Evolutionary conservation across 2,888 invertebrate genomes (phyloP).

Genomic region (Aspidapion aeneum): DNA sequence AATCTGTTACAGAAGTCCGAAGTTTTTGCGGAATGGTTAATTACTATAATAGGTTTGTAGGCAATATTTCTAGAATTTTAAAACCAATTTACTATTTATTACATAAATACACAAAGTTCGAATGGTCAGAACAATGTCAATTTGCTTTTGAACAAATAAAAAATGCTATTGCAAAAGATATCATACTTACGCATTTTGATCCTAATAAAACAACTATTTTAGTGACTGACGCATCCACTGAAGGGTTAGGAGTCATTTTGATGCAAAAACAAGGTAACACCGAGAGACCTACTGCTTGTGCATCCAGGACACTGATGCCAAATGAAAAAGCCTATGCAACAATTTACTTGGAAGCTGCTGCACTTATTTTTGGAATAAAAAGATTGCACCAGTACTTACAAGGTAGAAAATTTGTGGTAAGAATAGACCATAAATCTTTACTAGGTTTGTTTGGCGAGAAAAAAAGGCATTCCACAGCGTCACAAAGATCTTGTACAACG

Average conservation of each 20-base stretch:
- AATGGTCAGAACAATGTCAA: constrained; percentile 16
- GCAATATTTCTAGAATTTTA: constrained; percentile 20
- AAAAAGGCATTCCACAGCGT: constrained; percentile 9
- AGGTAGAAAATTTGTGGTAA: constrained; percentile 37
- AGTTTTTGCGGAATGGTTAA: constrained; percentile 23
- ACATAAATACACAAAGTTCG: constrained; percentile 16
- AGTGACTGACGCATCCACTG: constrained; percentile 11
- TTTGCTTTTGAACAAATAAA: constrained; percentile 20
- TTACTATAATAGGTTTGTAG: constrained; percentile 25
- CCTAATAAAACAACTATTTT: constrained; percentile 17
- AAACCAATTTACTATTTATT: constrained; percentile 24
- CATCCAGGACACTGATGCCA: constrained; percentile 32
- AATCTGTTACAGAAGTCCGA: constrained; percentile 18
- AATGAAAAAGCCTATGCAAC: constrained; percentile 29
- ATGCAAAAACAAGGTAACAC: constrained; percentile 32
- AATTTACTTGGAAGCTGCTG: constrained; percentile 14
- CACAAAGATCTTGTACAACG: constrained; percentile 3
- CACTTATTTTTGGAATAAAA: constrained; percentile 35
- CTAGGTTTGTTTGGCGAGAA: not conserved
- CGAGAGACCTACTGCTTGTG: constrained; percentile 38
- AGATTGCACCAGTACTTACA: constrained; percentile 41
- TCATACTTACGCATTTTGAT: constrained; percentile 22
- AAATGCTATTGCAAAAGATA: constrained; percentile 11
- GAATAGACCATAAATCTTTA: constrained; percentile 30
- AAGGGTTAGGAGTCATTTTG: constrained; percentile 34